Percentiles rank a stretch among this genome's conserved stretches.
Conservation (phyloP, 92 coral and sea anemone species). For the Parazoanthus atlanticus region DNA sequence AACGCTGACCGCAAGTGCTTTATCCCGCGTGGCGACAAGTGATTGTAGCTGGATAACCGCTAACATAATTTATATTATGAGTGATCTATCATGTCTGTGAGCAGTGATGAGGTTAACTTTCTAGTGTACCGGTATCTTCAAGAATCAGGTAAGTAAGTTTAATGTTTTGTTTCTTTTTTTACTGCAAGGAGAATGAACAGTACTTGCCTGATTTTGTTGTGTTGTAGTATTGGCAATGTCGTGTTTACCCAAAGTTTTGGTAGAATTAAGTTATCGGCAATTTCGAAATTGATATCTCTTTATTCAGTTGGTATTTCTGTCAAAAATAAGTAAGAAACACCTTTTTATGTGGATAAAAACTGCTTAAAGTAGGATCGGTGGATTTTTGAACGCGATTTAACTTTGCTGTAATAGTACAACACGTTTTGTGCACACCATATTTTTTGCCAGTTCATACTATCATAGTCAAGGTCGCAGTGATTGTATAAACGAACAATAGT, state of each 20-base stretch:
- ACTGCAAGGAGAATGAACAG: background rate
- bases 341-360: background rate
- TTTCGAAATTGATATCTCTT: background rate
- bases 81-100: slow-evolving; percentile 89
- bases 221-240: background rate
- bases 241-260: slow-evolving; percentile 10
- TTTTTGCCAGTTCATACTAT: background rate
- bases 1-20: slow-evolving; percentile 36
- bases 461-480: background rate
- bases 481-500: background rate
- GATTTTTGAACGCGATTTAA: background rate
- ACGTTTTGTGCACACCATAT: background rate
- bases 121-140: slow-evolving; percentile 97
- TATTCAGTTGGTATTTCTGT: background rate
- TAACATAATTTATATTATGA: slow-evolving; percentile 58
- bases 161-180: background rate
- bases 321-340: background rate
- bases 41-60: slow-evolving; percentile 37
- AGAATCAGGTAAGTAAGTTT: slow-evolving; percentile 85
- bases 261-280: background rate
- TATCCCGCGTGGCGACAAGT: slow-evolving; percentile 61
- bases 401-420: background rate
- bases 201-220: slow-evolving; percentile 7
- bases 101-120: slow-evolving; percentile 99
- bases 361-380: background rate